These are phyloP conservation scores for Plebejus melissa DNA, from an alignment of 2,888 invertebrate genomes.

Conservation along the genomic window DNA sequence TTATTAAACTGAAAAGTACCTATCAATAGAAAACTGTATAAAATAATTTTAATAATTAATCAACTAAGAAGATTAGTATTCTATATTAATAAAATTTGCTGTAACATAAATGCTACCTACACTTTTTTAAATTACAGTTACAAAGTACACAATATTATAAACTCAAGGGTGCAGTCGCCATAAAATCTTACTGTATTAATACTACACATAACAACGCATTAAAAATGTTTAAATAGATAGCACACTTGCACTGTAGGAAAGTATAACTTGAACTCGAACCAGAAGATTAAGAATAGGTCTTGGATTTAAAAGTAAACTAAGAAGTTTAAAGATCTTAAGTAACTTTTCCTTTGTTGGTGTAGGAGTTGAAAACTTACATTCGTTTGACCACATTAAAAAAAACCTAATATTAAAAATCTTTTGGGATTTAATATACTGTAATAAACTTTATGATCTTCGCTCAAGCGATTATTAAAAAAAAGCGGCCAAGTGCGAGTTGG, in stretches of 20 bases:
- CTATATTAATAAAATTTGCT: too few species aligned
- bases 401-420: not conserved
- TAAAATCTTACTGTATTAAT: not conserved
- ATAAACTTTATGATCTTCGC: too few species aligned
- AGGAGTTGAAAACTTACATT: not conserved
- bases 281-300: not conserved
- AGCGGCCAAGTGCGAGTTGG: too few species aligned
- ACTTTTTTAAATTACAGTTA: too few species aligned
- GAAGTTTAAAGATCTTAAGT: not conserved
- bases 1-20: not conserved
- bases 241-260: not conserved
- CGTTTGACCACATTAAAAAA: not conserved
- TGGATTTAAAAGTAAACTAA: not conserved
- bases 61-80: not conserved
- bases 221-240: not conserved
- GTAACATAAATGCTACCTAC: too few species aligned
- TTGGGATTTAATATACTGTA: too few species aligned
- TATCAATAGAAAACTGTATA: not conserved
- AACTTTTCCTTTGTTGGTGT: not conserved
- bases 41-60: not conserved
- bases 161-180: not conserved
- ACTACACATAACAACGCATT: not conserved
- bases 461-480: not conserved
- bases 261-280: not conserved
- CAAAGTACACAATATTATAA: not conserved